Conservation (phyloP, 2,797 vertebrate genomes). For the Anguilla megastoma region DNA sequence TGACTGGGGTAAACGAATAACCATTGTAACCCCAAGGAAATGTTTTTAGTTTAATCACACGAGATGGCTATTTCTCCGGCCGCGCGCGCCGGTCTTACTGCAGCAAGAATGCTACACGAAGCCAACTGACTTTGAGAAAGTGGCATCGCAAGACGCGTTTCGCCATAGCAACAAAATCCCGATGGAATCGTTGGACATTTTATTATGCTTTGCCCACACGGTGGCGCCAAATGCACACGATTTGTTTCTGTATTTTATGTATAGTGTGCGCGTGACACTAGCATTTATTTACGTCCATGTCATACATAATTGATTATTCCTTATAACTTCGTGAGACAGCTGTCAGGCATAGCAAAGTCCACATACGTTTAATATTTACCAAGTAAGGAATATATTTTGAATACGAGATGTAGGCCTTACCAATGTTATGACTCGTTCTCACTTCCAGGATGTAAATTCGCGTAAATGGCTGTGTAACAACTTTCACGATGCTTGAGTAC, state of each 20-base stretch:
- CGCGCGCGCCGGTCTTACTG: neutral
- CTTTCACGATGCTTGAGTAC: neutral
- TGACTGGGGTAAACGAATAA: neutral
- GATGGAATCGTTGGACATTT: neutral
- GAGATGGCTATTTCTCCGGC: neutral
- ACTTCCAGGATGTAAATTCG: neutral
- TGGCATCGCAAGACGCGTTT: neutral
- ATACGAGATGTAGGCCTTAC: neutral
- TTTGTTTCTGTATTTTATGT: neutral
- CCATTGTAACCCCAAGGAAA: neutral
- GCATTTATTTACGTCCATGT: neutral
- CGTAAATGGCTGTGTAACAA: neutral
- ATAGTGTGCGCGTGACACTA: neutral
- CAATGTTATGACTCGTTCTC: neutral
- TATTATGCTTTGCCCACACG: slow-evolving; percentile 2
- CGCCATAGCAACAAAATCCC: neutral
- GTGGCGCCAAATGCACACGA: neutral
- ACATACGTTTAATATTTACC: neutral
- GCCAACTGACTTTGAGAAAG: neutral
- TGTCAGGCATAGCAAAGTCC: neutral
- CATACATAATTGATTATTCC: neutral
- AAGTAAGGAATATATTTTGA: neutral
- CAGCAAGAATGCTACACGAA: neutral
- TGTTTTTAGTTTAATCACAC: neutral
- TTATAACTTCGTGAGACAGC: neutral